Evolutionary conservation across 1,140 invertebrate species (phyloP).

Genomic region (Apis florea): DNA sequence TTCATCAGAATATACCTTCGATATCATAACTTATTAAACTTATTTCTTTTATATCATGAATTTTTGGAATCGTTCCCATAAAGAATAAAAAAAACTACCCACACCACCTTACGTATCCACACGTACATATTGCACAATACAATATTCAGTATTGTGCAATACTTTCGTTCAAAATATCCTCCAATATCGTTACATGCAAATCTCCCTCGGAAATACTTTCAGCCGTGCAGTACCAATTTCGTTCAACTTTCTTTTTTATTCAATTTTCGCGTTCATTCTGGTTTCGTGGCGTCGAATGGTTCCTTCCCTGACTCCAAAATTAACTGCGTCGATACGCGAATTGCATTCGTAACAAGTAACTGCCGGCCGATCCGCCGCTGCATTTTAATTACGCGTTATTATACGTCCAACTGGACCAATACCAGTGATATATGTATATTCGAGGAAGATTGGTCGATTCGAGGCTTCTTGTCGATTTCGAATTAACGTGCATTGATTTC

Average conservation of each 20-base stretch:
- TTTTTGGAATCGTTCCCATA: no score
- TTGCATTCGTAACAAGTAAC: constrained; percentile 1
- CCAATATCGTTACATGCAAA: neutral
- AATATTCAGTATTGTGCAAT: neutral
- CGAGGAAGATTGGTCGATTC: constrained; percentile 2
- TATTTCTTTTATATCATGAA: no score
- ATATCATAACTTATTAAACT: no score
- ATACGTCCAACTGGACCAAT: neutral
- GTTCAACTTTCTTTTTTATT: neutral
- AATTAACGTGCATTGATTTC: constrained; percentile 12
- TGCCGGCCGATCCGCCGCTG: neutral
- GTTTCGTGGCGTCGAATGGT: neutral
- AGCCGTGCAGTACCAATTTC: neutral
- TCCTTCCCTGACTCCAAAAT: neutral
- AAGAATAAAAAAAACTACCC: no score
- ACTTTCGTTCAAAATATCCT: neutral
- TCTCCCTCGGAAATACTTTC: neutral
- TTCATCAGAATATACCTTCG: no score
- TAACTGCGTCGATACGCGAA: neutral
- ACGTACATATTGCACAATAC: neutral
- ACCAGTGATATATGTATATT: neutral
- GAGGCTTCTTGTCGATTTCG: constrained; percentile 1
- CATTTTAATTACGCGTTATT: constrained; percentile 24
- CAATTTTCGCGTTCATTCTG: neutral
- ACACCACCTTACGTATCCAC: neutral